Base-by-base conservation (phyloP, 2,113 vertebrate species). In the Dermatemys mawii region DNA sequence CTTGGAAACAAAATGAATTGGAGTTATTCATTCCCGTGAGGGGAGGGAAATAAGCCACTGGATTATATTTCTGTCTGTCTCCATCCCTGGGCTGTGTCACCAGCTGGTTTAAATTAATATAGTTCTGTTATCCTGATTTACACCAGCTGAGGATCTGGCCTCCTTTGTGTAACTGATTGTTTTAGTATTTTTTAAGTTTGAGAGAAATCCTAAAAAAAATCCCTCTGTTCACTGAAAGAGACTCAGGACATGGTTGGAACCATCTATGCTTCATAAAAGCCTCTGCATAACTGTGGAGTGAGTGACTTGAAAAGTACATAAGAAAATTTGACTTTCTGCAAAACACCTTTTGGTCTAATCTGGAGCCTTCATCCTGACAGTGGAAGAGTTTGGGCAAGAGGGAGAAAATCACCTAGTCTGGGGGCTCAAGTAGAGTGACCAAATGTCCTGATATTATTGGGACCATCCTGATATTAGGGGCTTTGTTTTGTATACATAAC, bases 261-360 rank as follows among this genome's bases (percentile, higher is more conserved):
- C 29, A 67, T 22, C 90, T 50, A 44, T 86, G 12, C 27, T 75
- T 5, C 29, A 67, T 4, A n/a, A 88, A 92, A 79, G 78, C 49
- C 14, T 1, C 55, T 27, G 24, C 55, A 29, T 17, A 57, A 26
- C 27, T 27, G 27, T 0, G 46, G 91, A 81, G 21, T 60, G 5
- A 46, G 35, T 8, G 57, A 60, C 51, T 6, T 51, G 51, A 51
- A 51, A 51, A 51, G 51, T 51, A 19, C 51, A 11, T 38, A 87
- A 50, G 73, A 88, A 93, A 51, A 60, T 90, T 60, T 70, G 88
- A 8, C 41, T 76, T 90, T 24, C 48, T 54, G 49, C 90, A 84
- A 84, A 73, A 11, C 5, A 4, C 19, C 81, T 46, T 49, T n/a
- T 89, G 19, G 84, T 92, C 46, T 3, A 81, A 2, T 93, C 26